A percentile compares a stretch with the other conserved stretches of the same genome.
These are phyloP conservation scores for Rhingia rostrata DNA, from an alignment of 2,888 invertebrate genomes.

Conservation along the genomic window DNA sequence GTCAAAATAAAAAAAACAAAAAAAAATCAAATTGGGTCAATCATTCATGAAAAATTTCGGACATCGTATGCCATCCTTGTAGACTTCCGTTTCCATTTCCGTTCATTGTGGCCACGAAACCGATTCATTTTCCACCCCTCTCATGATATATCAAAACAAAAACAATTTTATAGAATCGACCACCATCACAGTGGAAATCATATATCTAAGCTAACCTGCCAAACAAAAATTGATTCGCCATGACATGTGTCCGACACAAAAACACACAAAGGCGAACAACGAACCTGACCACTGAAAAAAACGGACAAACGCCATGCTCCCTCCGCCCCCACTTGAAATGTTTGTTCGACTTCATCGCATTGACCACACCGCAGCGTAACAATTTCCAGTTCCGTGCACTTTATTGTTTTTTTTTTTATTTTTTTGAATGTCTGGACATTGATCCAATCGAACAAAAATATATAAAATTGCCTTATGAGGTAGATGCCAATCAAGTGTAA, in stretches of 20 bases:
- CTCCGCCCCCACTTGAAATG: slow-evolving; percentile 43
- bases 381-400: slow-evolving; percentile 8
- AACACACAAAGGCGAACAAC: slow-evolving; percentile 9
- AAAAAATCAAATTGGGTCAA: background rate
- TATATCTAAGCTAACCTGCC: slow-evolving; percentile 14
- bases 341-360: slow-evolving; percentile 11
- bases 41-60: background rate
- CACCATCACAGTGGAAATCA: slow-evolving; percentile 11
- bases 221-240: background rate
- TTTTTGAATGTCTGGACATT: background rate
- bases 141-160: background rate
- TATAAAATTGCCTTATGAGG: background rate
- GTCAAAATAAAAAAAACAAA: no score
- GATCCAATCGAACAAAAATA: background rate
- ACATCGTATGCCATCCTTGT: background rate
- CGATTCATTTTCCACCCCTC: background rate
- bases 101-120: background rate
- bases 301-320: slow-evolving; percentile 14
- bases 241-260: slow-evolving; percentile 33
- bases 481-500: slow-evolving; percentile 12
- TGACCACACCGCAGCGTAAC: background rate
- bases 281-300: background rate
- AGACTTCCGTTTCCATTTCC: slow-evolving; percentile 8
- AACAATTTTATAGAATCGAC: slow-evolving; percentile 27
- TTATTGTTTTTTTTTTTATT: background rate